Evolutionary conservation across 2,113 vertebrate species (phyloP).

Genomic region (Oryctolagus cuniculus): DNA sequence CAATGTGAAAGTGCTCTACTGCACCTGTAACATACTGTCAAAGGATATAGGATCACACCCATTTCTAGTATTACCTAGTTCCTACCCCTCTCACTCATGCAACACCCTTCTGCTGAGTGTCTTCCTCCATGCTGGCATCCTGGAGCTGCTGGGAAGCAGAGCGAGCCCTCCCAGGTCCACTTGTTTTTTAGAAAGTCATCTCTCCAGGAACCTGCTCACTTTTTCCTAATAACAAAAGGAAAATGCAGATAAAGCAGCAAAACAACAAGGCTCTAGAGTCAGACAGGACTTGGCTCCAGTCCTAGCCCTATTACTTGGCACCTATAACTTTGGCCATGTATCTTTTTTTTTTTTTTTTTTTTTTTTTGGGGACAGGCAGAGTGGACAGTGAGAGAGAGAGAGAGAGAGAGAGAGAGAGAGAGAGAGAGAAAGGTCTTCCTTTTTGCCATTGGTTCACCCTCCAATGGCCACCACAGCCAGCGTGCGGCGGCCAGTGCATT

Average conservation of each 20-base stretch:
- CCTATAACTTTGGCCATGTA: neutral
- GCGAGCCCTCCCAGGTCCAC: neutral
- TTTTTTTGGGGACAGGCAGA: no score
- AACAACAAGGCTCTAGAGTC: slow-evolving; percentile 26
- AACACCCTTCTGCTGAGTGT: neutral
- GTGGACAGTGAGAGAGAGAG: no score
- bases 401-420: no score
- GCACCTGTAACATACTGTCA: neutral
- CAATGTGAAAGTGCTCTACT: neutral
- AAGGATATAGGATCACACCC: neutral
- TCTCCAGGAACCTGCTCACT: neutral
- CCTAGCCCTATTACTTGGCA: neutral
- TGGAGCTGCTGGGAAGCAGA: neutral
- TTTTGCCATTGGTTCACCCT: no score
- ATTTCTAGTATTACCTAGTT: slow-evolving; percentile 51
- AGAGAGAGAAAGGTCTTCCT: no score
- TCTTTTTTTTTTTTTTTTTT: no score
- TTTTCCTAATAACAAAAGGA: slow-evolving; percentile 57
- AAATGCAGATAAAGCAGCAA: slow-evolving; percentile 8
- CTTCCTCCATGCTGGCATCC: neutral
- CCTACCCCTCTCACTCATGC: neutral
- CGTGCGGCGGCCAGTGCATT: no score
- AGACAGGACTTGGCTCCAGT: slow-evolving; percentile 1
- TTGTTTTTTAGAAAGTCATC: slow-evolving; percentile 26
- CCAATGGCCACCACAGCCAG: no score